phyloP scores from a whole-genome alignment of 2,888 invertebrate genomes.

The Sycophila texana region DNA sequence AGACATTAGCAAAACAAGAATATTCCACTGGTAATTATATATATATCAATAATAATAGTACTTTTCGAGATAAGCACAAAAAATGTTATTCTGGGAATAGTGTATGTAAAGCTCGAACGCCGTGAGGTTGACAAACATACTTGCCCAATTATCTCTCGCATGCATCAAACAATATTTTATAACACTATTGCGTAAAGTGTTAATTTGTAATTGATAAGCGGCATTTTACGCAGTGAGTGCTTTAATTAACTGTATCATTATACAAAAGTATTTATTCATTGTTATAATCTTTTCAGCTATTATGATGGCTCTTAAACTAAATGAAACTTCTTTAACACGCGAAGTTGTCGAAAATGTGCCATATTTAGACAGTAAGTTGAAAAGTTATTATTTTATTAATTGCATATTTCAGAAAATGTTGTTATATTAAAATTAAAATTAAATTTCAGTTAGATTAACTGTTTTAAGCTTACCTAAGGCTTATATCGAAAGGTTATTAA shows the following conservation, averaged over 20 bases:
- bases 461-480: conserved; percentile 83
- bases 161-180: too few species aligned
- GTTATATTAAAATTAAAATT: conserved; percentile 26
- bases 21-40: conserved; percentile 80
- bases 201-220: too few species aligned
- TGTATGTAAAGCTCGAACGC: too few species aligned
- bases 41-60: conserved; percentile 5
- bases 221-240: too few species aligned
- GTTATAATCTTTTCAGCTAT: conserved; percentile 79
- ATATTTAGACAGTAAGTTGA: conserved; percentile 82
- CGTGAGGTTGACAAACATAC: too few species aligned
- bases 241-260: conserved; percentile 21
- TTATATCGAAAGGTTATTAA: conserved; percentile 86
- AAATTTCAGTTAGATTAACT: conserved; percentile 85
- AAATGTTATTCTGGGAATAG: too few species aligned
- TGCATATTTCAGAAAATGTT: too few species aligned
- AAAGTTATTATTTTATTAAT: conserved; percentile 83
- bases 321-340: conserved; percentile 85
- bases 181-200: too few species aligned
- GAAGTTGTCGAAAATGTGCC: conserved; percentile 91
- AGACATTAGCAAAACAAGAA: conserved; percentile 79
- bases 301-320: conserved; percentile 89
- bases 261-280: conserved; percentile 15
- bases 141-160: too few species aligned
- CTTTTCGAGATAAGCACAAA: not conserved